phyloP scores from a whole-genome alignment of 2,888 invertebrate species.

The Mythimna pallens region DNA sequence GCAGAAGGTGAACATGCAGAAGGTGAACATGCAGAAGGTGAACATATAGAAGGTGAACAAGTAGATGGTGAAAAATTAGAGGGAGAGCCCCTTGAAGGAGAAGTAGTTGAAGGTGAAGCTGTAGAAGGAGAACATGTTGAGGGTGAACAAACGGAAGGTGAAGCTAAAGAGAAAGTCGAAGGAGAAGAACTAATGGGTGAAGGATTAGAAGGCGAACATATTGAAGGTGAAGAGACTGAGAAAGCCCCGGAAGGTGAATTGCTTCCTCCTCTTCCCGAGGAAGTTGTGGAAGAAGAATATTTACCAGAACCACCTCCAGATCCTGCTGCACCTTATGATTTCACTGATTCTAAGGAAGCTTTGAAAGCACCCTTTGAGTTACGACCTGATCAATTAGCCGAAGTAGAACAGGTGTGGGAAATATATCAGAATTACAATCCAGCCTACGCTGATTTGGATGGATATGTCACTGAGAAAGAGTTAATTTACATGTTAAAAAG shows the following conservation, averaged over 20 bases:
- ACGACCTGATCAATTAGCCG: slow-evolving; percentile 82
- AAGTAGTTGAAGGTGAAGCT: not conserved
- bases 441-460: slow-evolving; percentile 82
- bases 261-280: slow-evolving; percentile 60
- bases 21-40: slow-evolving; percentile 40
- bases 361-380: slow-evolving; percentile 80
- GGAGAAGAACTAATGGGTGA: slow-evolving; percentile 47
- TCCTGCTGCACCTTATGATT: slow-evolving; percentile 83
- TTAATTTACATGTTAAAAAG: slow-evolving; percentile 83
- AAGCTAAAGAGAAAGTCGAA: slow-evolving; percentile 48
- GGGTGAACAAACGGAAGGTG: slow-evolving; percentile 21
- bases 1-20: slow-evolving; percentile 23
- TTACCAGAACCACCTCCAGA: slow-evolving; percentile 83
- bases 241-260: slow-evolving; percentile 56
- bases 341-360: slow-evolving; percentile 83
- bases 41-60: slow-evolving; percentile 34
- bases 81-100: slow-evolving; percentile 36
- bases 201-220: slow-evolving; percentile 45
- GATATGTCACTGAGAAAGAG: slow-evolving; percentile 84
- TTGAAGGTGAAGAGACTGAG: slow-evolving; percentile 38
- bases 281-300: slow-evolving; percentile 75
- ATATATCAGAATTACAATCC: slow-evolving; percentile 84
- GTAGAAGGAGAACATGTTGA: slow-evolving; percentile 18
- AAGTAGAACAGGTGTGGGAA: slow-evolving; percentile 85
- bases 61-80: slow-evolving; percentile 25